These are phyloP conservation scores for Xiphorhynchus elegans DNA, from an alignment of 2,113 vertebrate species.

Conservation along the genomic window DNA sequence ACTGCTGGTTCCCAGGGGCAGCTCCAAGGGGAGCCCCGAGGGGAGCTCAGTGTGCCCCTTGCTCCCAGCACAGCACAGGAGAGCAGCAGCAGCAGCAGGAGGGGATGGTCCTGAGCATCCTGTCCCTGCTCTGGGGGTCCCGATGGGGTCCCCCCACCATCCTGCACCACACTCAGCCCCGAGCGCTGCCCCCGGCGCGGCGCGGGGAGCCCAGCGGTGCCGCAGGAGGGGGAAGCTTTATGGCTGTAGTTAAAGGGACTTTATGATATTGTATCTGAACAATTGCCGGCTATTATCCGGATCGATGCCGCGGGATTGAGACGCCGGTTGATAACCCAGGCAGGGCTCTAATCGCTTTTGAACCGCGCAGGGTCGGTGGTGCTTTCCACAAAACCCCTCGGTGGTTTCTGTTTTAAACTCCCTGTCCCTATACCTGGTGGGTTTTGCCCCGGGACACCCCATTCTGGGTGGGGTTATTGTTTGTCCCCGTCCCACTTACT, in stretches of 20 bases:
- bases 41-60: fast-evolving
- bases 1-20: fast-evolving
- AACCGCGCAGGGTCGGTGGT: neutral
- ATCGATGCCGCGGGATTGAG: slow-evolving; percentile 57
- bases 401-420: neutral
- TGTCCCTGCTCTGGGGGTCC: neutral
- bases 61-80: neutral
- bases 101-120: fast-evolving
- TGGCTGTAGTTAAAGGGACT: slow-evolving; percentile 54
- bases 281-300: slow-evolving; percentile 64
- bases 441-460: neutral
- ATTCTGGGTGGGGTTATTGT: fast-evolving
- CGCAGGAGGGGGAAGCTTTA: slow-evolving; percentile 50
- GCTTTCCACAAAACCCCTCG: neutral
- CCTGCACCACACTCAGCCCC: neutral
- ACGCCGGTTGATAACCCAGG: slow-evolving; percentile 42
- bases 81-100: neutral
- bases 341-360: neutral
- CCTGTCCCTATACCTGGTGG: fast-evolving
- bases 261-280: slow-evolving; percentile 60
- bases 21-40: fast-evolving
- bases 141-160: fast-evolving
- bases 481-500: neutral
- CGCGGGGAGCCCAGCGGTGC: neutral
- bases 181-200: neutral